These are phyloP conservation scores for Cromileptes altivelis DNA, from an alignment of 2,113 vertebrate genomes.

Conservation along the genomic window DNA sequence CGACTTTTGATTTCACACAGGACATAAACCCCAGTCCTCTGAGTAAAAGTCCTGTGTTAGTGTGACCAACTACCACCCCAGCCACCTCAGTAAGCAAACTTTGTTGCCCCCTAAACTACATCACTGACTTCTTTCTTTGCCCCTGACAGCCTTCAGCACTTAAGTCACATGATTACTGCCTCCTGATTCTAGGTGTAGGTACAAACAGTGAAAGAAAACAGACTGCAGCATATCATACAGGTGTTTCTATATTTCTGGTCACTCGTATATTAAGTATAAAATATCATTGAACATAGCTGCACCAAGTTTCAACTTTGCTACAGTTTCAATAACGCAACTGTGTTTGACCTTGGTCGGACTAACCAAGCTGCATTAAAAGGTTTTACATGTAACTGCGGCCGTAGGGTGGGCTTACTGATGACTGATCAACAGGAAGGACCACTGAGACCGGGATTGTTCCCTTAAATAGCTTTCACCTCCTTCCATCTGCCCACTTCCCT, in stretches of 20 bases:
- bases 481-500: slow-evolving; percentile 33
- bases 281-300: not conserved
- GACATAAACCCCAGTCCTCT: too few species aligned
- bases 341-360: slow-evolving; percentile 15
- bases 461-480: slow-evolving; percentile 32
- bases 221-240: not conserved
- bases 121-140: too few species aligned
- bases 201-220: too few species aligned
- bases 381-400: slow-evolving; percentile 15
- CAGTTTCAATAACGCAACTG: not conserved
- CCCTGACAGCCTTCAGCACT: too few species aligned
- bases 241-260: not conserved
- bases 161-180: too few species aligned
- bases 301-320: not conserved
- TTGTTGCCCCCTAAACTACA: too few species aligned
- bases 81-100: too few species aligned
- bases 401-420: slow-evolving; percentile 27
- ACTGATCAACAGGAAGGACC: slow-evolving; percentile 33
- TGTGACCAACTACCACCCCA: too few species aligned
- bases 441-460: slow-evolving; percentile 24
- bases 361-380: slow-evolving; percentile 12
- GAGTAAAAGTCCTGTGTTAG: too few species aligned
- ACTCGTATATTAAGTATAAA: not conserved
- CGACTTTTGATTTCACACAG: too few species aligned
- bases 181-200: too few species aligned